Conservation (phyloP, 1,140 invertebrate genomes). For the Holotrichia oblita region DNA sequence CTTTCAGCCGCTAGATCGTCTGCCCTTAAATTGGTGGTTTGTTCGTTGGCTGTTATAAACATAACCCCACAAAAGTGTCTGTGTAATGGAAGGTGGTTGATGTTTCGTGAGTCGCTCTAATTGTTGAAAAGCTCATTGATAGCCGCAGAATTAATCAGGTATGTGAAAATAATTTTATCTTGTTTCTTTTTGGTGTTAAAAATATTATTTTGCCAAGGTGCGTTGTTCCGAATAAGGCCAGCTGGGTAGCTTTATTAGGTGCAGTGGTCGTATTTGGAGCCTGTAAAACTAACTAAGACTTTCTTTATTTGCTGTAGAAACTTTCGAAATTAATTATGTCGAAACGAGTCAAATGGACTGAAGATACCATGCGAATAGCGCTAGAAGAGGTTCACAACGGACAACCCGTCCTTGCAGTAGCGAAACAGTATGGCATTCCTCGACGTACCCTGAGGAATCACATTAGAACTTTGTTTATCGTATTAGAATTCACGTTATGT, state of each 20-base stretch:
- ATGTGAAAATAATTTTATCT: background rate
- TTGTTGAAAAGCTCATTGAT: background rate
- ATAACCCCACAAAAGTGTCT: background rate
- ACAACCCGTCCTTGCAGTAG: constrained; percentile 5
- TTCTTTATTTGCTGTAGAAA: background rate
- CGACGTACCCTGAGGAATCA: background rate
- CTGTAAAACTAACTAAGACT: background rate
- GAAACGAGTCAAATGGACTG: background rate
- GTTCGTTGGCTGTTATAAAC: background rate
- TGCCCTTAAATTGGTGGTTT: background rate
- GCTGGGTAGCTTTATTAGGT: background rate
- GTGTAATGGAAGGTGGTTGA: background rate
- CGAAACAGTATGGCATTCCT: constrained; percentile 6
- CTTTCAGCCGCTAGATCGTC: background rate
- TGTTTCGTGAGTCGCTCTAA: background rate
- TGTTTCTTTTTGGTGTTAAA: background rate
- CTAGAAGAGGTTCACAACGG: background rate
- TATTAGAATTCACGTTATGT: no score
- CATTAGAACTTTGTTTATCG: no score
- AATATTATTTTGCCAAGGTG: background rate
- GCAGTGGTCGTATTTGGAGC: background rate
- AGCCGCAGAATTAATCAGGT: background rate
- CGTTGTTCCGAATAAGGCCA: constrained; percentile 5
- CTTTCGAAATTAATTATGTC: background rate
- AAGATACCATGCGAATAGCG: background rate